Evolutionary conservation across 2,797 vertebrate species (phyloP).

Genomic region (Leptoclinus maculatus): DNA sequence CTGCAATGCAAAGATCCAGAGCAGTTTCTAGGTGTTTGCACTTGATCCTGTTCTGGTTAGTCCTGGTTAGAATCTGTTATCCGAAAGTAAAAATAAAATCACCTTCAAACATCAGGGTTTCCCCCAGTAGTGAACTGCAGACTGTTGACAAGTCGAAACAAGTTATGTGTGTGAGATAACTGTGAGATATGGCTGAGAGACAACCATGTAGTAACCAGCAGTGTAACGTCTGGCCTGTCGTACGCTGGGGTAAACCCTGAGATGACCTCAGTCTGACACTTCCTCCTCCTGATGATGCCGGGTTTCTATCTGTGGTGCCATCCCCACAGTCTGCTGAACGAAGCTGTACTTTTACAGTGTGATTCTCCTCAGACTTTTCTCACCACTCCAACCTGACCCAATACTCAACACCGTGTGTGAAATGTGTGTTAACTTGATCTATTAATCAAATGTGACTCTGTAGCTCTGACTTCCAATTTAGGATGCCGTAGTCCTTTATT

Average conservation of each 20-base stretch:
- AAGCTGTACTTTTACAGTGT: constrained; percentile 32
- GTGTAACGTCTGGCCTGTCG: neutral
- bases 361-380: constrained; percentile 31
- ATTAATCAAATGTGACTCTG: neutral
- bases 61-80: neutral
- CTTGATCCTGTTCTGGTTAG: neutral
- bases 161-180: neutral
- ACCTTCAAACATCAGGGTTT: constrained; percentile 16
- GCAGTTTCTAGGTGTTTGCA: neutral
- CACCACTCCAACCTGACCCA: constrained; percentile 22
- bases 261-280: constrained; percentile 15
- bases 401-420: neutral
- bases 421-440: neutral
- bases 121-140: constrained; percentile 16
- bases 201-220: neutral
- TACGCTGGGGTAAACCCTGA: constrained; percentile 36
- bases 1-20: constrained; percentile 22
- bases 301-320: constrained; percentile 19
- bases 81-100: neutral
- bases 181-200: neutral
- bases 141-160: neutral
- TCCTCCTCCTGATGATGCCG: constrained; percentile 24
- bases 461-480: neutral
- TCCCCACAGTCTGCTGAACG: constrained; percentile 22
- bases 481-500: neutral